Base-by-base conservation (phyloP, 2,797 vertebrate genomes). In the Chrysocyon brachyurus region DNA sequence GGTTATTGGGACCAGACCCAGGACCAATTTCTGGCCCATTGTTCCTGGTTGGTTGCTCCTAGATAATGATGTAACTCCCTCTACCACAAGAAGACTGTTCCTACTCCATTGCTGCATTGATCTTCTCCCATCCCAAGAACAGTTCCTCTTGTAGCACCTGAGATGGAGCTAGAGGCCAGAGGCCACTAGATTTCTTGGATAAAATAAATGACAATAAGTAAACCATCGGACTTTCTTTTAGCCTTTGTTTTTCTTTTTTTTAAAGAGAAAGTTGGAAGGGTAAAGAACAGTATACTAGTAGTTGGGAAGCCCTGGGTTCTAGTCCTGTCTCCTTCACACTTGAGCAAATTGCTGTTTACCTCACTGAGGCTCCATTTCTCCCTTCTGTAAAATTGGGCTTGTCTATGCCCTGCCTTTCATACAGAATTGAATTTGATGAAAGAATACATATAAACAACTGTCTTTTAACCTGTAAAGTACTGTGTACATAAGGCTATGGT, bases 131-230 rank as follows among this genome's bases (percentile, higher is more conserved):
- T 83, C 16, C 11, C 63, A 73, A 94, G 40, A 49, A 93, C 14
- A 54, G 72, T 17, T n/a, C 36, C 22, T 46, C n/a, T 86, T 83
- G 14, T 56, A 93, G 73, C 15, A 92, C 36, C 46, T 86, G 56
- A 86, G 12, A 78, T 8, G 82, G 72, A 96, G 46, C 16, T 89
- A 66, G 88, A 95, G 63, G 63, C 46, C 40, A 84, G 73, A 78
- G 87, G 28, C 26, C 79, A 64, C 52, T 96, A 49, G 66, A 79
- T 96, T 91, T 95, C 28, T 91, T 97, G n/a, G 61, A 77, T 97
- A 57, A 95, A 96, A 63, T 96, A 95, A 97, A 92, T 92, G 61
- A 84, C 66, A 91, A 81, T 56, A 96, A 24, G 31, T 57, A 93
- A 95, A 46, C 40, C 81, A 95, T 87, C 78, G 54, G 57, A 96